Evolutionary conservation across 2,113 vertebrate species (phyloP).

Genomic region (Nothoprocta perdicaria): DNA sequence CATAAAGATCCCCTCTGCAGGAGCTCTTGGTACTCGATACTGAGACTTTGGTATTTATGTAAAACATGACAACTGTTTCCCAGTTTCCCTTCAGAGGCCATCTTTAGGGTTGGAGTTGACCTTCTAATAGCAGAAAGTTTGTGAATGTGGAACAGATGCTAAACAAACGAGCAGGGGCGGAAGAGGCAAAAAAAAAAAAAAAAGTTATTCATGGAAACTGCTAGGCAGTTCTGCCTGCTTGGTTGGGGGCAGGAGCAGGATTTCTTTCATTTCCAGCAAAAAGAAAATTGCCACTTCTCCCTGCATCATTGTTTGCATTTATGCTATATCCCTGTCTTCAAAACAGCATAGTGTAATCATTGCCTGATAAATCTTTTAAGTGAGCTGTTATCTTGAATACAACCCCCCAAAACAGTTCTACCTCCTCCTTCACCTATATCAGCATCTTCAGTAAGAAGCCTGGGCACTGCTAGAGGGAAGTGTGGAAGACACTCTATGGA

Average conservation of each 20-base stretch:
- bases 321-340: not conserved
- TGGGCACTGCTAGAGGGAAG: not conserved
- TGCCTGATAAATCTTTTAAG: not conserved
- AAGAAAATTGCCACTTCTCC: not conserved
- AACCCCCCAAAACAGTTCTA: not conserved
- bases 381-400: not conserved
- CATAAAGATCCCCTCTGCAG: not conserved
- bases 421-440: not conserved
- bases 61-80: not conserved
- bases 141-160: not conserved
- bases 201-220: not conserved
- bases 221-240: not conserved
- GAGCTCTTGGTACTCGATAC: not conserved
- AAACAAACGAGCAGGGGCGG: not conserved
- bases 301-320: not conserved
- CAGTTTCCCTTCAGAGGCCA: not conserved
- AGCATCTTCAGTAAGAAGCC: not conserved
- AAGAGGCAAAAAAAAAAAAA: not conserved
- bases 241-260: too few species aligned
- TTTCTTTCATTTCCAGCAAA: not conserved
- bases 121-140: not conserved
- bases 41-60: not conserved
- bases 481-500: not conserved
- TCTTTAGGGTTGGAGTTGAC: not conserved
- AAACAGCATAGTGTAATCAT: not conserved